Conservation (phyloP, 1,140 invertebrate species). For the Caenorhabditis elegans region WBcel235 BX284605.5:2544501-2545000, state of each 20-base stretch:
- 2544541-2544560: no score
- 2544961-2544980: background rate
- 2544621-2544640: no score
- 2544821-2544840: conserved; percentile 4
- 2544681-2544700: no score
- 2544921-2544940: background rate
- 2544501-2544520: no score
- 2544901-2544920: background rate
- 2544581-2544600: no score
- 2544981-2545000: background rate
- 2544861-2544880: background rate
- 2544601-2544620: no score
- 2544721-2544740: no score
- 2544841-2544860: background rate
- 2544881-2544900: background rate
- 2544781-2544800: background rate
- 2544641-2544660: no score
- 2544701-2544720: background rate
- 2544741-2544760: no score
- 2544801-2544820: background rate
- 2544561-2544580: no score
- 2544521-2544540: no score
- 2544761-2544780: conserved; percentile 77
- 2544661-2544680: no score
- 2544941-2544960: background rate